A percentile compares a stretch with the other conserved stretches of the same genome.
Evolutionary conservation across 1,140 invertebrate genomes (phyloP).

Genomic region (Telenomus remus): DNA sequence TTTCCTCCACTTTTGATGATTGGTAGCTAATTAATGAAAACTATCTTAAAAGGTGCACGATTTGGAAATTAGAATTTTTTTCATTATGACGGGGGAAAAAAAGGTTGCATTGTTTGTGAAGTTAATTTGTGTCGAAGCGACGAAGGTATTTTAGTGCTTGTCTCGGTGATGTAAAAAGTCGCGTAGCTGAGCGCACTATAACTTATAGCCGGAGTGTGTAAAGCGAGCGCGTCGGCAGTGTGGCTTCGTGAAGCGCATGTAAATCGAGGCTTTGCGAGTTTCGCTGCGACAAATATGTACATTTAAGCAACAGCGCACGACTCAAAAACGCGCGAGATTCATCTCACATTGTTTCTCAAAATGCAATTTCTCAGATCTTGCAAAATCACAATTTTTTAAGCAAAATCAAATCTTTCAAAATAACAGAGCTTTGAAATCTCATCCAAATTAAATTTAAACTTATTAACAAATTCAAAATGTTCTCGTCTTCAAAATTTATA

Average conservation of each 20-base stretch:
- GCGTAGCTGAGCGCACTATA: conserved; percentile 49
- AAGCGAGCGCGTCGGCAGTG: conserved; percentile 53
- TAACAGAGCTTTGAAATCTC: too few relatives aligned
- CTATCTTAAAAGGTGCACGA: too few relatives aligned
- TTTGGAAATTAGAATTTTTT: too few relatives aligned
- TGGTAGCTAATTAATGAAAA: too few relatives aligned
- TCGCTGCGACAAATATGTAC: conserved; percentile 49
- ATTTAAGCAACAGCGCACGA: conserved; percentile 43
- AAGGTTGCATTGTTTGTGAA: background rate
- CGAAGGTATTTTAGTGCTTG: conserved; percentile 31
- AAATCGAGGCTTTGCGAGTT: conserved; percentile 54
- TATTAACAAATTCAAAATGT: too few relatives aligned
- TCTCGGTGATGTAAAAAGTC: conserved; percentile 43
- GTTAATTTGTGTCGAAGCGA: conserved; percentile 11
- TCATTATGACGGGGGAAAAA: too few relatives aligned
- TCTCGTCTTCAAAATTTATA: too few relatives aligned
- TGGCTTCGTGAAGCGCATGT: conserved; percentile 57
- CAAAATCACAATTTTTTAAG: too few relatives aligned
- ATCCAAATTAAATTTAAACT: too few relatives aligned
- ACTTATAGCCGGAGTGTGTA: conserved; percentile 35
- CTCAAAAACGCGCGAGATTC: conserved; percentile 20
- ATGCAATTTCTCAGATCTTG: too few relatives aligned
- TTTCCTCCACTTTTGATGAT: too few relatives aligned
- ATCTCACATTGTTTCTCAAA: conserved; percentile 2
- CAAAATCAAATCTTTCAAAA: too few relatives aligned